Percentiles rank a stretch among this genome's conserved stretches.
These are phyloP conservation scores for Heterodera filipjevi DNA, from an alignment of 2,888 invertebrate genomes.

Conservation along the genomic window DNA sequence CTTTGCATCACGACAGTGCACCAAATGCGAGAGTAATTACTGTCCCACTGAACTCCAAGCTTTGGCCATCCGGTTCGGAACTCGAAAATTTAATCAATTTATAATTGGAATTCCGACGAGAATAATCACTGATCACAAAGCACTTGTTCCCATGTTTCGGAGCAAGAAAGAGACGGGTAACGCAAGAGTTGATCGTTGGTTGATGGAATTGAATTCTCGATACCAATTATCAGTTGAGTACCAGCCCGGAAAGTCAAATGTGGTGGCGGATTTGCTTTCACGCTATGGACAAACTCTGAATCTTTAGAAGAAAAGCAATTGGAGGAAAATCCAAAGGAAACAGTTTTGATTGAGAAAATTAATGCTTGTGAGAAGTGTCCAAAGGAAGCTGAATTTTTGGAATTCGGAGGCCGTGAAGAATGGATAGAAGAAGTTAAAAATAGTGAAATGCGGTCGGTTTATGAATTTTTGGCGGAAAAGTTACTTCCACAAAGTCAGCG, in stretches of 20 bases:
- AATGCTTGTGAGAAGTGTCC: no score
- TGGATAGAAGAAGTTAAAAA: no score
- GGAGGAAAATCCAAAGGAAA: no score
- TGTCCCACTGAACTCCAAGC: background rate
- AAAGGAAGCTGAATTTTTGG: no score
- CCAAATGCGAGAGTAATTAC: constrained; percentile 37
- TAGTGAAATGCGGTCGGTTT: no score
- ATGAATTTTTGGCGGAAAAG: no score
- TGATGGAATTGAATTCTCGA: constrained; percentile 5
- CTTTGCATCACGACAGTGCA: constrained; percentile 38
- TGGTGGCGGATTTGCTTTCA: constrained; percentile 19
- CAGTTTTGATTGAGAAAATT: no score
- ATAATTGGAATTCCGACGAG: constrained; percentile 30
- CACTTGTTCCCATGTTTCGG: no score
- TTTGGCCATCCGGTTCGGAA: constrained; percentile 37
- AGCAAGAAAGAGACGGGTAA: no score
- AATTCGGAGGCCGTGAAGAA: no score
- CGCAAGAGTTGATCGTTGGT: constrained; percentile 16
- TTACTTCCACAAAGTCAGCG: no score
- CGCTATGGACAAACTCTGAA: background rate
- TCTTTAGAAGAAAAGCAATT: no score
- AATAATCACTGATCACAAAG: background rate
- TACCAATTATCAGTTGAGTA: constrained; percentile 16
- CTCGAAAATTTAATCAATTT: constrained; percentile 33
- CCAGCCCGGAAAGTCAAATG: constrained; percentile 21